Evolutionary conservation across 2,113 vertebrate species (phyloP), one percentile per base, ranked within the genome.

Genomic region (Dendropsophus ebraccatus): DNA sequence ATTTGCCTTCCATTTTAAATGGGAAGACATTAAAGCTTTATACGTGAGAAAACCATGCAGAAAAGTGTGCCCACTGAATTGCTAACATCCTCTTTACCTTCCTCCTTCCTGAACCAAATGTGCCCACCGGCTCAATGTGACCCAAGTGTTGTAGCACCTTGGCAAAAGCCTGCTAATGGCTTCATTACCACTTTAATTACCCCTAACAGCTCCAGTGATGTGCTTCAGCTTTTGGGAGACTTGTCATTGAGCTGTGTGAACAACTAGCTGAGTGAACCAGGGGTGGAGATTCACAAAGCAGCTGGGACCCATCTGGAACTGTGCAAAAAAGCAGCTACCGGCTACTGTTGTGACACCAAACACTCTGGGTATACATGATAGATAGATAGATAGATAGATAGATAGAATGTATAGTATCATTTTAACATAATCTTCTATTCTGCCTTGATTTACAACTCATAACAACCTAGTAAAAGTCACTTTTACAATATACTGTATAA

Each of bases 221-320:
- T 90, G 91, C 90, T 85, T 35, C 72, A 89, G 88, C 86, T 91
- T 94, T 91, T 87, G 87, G 93, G 81, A 87, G 82, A 89, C 90
- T 90, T 92, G 91, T 93, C 91, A 89, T 91, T 45, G 50, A 30
- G 65, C 88, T 94, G 90, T 92, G 95, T 94, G 94, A 96, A 95
- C 93, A 96, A 95, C 93, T 93, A 92, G 88, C 92, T 88, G 86
- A 88, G 89, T 90, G 87, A 89, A 88, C 80, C 88, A 84, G 91
- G 94, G 87, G 94, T 89, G 88, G 87, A 89, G 91, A 89, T 88
- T 89, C 86, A 75, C 81, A 88, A 84, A 90, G 94, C 97, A 98
- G 97, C 97, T 97, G 97, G 96, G 93, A 94, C 84, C 89, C 96
- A 97, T 97, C 96, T 97, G 97, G 95, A 97, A 97, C 96, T 96